Base-by-base conservation (phyloP, 2,113 vertebrate species). In the Brienomyrus longianalis region DNA sequence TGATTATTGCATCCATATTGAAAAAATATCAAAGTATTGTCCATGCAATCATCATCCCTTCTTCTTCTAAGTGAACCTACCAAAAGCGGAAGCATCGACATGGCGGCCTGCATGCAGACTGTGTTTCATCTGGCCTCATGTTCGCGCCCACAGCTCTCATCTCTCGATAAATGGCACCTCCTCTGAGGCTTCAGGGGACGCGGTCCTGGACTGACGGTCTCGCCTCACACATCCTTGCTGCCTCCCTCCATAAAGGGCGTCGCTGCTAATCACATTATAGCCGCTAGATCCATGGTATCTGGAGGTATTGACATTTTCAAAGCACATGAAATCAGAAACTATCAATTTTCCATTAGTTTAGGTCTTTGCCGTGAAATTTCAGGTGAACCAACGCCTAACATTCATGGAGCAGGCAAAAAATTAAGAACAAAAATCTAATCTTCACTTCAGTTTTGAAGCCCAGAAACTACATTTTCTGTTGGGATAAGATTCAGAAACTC, bases 281-380 rank as follows among this genome's bases (percentile, higher is more conserved):
- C 92, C 90, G 90, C 77, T 83, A 91, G 89, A 92, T 91, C 92
- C 91, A 93, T 47, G 84, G 88, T 92, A 90, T 94, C 91, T 77
- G 91, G 91, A 91, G 87, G 80, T 89, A 70, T 2, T 86, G 86
- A 88, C 90, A 90, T 86, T 90, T 59, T 88, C 87, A 90, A 90
- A 90, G 54, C 80, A 83, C 50, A 87, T 89, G 84, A 59, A 85
- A 45, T 62, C 74, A 70, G 87, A 45, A 52, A 88, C 83, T 88
- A 88, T 43, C 47, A 88, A 27, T 59, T 15, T 31, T 13, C 39
- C 39, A 89, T 43, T 89, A n/a, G 17, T 17, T 31, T 43, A 62
- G 77, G 43, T 27, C 52, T 50, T 70, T 48, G 23, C 10, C 7
- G 45, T 15, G 2, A 88, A 74, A 74, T 50, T 48, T 45, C 56